Base-by-base conservation (phyloP, 2,113 vertebrate genomes). In the Etia nguti region DNA sequence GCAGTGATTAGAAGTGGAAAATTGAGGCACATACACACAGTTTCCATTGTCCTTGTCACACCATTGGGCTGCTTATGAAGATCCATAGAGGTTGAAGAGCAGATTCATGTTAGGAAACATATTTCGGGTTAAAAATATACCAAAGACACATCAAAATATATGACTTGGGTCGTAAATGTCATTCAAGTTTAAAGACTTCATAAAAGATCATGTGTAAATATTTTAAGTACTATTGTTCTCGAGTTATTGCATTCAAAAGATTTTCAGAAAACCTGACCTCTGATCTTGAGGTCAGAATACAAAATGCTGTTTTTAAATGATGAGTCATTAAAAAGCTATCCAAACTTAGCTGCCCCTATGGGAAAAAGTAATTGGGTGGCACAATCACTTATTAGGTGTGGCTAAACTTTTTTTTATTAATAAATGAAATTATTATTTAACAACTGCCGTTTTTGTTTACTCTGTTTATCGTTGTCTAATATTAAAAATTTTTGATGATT, bases 161-260 rank as follows among this genome's bases (percentile, higher is more conserved):
- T 65, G 18, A 36, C 31, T n/a, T 16, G 0, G 6, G 31, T 65
- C 6, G 0, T n/a, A 36, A 65, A 38, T 38, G 60, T 36, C 60
- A 34, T 34, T 10, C 16, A 60, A 60, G 15, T 62, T 36, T 62
- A 20, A 62, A 62, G 31, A 36, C 10, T 36, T 36, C 31, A 34
- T 11, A 36, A 62, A 62, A 2, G 0, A 34, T 0, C 10, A 60
- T 60, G 57, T 1, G 9, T 20, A 34, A 60, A 60, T 60, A 8
- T 60, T 60, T 31, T 60, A 20, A 34, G 29, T 10, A 60, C 18
- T 60, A 31, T 18, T 1, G 0, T 60, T 34, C 29, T 34, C 57
- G 31, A 34, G 57, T 60, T 60, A 60, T 2, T 31, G 15, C 57
- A 60, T 60, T 60, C 8, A 31, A 31, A 60, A 10, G 15, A 31